A percentile compares a stretch with the other conserved stretches of the same genome.
phyloP scores from a whole-genome alignment of 2,113 vertebrate species.

The Gnathonemus longibarbis region DNA sequence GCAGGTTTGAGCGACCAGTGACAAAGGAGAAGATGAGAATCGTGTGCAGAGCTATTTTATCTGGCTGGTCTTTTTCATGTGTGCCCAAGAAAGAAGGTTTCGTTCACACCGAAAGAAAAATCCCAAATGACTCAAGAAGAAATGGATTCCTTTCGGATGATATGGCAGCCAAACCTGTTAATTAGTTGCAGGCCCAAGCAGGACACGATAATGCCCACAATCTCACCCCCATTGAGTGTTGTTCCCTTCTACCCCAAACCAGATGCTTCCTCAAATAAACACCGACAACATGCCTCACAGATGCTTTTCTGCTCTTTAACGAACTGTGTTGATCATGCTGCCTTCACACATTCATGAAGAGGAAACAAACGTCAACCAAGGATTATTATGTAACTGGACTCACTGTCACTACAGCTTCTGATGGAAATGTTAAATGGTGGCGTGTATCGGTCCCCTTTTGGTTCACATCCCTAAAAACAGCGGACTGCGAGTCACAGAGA shows the following conservation, averaged over 20 bases:
- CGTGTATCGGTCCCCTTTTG: background rate
- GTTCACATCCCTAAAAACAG: background rate
- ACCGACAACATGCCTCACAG: background rate
- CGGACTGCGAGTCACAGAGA: background rate
- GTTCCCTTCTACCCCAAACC: background rate
- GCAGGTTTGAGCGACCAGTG: background rate
- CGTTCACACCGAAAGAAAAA: background rate
- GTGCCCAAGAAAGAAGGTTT: background rate
- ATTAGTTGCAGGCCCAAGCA: constrained; percentile 21
- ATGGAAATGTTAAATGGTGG: background rate
- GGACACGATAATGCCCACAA: background rate
- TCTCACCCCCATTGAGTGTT: background rate
- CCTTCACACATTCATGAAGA: background rate
- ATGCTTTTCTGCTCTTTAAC: constrained; percentile 1
- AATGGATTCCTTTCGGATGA: constrained; percentile 5
- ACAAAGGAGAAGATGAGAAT: background rate
- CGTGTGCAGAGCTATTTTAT: background rate
- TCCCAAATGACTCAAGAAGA: constrained; percentile 7
- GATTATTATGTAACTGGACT: background rate
- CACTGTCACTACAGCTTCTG: background rate
- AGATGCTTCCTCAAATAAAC: background rate
- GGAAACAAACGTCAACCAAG: background rate
- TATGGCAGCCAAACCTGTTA: constrained; percentile 15
- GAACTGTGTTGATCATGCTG: background rate
- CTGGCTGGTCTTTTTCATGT: background rate